Evolutionary conservation across 2,113 vertebrate species (phyloP).

Genomic region (Martes martes): DNA sequence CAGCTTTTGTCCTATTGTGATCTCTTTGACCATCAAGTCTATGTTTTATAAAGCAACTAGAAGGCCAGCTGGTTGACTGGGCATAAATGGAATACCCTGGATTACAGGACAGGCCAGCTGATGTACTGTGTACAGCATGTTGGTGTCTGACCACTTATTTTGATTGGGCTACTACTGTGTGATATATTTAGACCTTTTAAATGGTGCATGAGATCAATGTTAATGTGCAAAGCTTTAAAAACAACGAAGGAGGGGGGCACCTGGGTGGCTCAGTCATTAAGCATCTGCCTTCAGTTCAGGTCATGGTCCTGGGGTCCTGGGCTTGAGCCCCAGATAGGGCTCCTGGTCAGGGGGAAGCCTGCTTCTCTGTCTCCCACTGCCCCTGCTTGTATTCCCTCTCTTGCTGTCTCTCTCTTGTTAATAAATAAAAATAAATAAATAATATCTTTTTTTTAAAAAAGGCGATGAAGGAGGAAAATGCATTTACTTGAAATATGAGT

Average conservation of each 20-base stretch:
- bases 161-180: background rate
- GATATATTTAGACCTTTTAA: constrained; percentile 24
- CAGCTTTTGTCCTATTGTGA: background rate
- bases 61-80: background rate
- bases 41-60: background rate
- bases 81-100: background rate
- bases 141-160: background rate
- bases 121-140: background rate
- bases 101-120: background rate
- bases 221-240: background rate
- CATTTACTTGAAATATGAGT: constrained; percentile 3
- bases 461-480: background rate
- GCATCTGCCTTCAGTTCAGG: no score
- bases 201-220: background rate
- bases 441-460: background rate
- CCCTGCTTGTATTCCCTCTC: no score
- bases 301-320: no score
- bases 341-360: no score
- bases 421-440: no score
- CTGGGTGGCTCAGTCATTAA: no score
- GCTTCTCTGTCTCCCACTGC: no score
- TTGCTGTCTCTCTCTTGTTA: no score
- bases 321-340: no score
- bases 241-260: background rate
- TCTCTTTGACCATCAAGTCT: background rate